Evolutionary conservation across 1,140 invertebrate species (phyloP).

Genomic region (Drosophila trapezifrons): DNA sequence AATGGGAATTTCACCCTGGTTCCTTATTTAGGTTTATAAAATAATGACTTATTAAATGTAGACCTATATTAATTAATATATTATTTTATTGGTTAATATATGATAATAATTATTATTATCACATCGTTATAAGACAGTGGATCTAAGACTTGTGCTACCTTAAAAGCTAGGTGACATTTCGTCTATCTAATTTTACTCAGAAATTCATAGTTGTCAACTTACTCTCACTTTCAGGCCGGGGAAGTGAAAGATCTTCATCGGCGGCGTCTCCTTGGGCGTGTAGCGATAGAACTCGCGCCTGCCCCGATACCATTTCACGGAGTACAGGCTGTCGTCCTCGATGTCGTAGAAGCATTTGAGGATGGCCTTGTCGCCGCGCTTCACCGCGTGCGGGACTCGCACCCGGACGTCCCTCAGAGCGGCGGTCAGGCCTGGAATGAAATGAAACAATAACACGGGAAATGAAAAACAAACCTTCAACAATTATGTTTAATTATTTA

Average conservation of each 20-base stretch:
- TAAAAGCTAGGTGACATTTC: not conserved
- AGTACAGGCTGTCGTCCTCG: slow-evolving; percentile 90
- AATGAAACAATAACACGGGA: slow-evolving; percentile 31
- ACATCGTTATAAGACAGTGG: too few relatives aligned
- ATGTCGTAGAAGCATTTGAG: slow-evolving; percentile 91
- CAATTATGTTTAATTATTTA: slow-evolving; percentile 56
- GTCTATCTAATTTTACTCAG: not conserved
- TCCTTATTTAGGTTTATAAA: too few relatives aligned
- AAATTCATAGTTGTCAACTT: slow-evolving; percentile 70
- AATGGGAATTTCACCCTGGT: not conserved
- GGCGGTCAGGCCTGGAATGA: slow-evolving; percentile 48
- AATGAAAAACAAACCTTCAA: slow-evolving; percentile 36
- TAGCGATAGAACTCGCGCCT: slow-evolving; percentile 91
- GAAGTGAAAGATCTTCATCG: slow-evolving; percentile 90
- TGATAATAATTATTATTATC: too few relatives aligned
- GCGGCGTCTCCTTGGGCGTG: slow-evolving; percentile 89
- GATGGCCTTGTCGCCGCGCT: slow-evolving; percentile 87
- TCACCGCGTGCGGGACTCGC: slow-evolving; percentile 88
- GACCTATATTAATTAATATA: not conserved
- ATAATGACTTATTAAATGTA: too few relatives aligned
- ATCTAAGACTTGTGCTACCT: too few relatives aligned
- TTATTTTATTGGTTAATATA: not conserved
- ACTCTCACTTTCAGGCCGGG: slow-evolving; percentile 91
- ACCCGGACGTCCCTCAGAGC: slow-evolving; percentile 87
- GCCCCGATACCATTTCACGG: slow-evolving; percentile 93